These are phyloP conservation scores for Dipodomys spectabilis DNA, from an alignment of 2,113 vertebrate species.

Conservation along the genomic window DNA sequence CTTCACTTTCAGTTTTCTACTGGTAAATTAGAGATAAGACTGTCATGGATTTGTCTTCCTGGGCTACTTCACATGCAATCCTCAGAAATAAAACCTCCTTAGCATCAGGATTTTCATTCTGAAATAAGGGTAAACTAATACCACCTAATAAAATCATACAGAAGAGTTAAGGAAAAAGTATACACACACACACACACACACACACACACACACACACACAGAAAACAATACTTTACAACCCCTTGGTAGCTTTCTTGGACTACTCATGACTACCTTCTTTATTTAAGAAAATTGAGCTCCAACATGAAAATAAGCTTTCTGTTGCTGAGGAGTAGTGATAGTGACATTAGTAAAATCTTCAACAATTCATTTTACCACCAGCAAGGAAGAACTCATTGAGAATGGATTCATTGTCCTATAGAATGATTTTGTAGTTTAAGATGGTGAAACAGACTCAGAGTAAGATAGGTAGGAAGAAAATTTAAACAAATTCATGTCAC, in stretches of 20 bases:
- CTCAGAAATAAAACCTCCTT: neutral
- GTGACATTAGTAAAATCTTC: neutral
- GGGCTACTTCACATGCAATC: neutral
- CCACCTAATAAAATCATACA: neutral
- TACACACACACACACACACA: too few relatives aligned
- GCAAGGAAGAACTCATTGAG: neutral
- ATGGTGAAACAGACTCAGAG: neutral
- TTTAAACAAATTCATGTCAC: neutral
- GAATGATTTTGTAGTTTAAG: neutral
- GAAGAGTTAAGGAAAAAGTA: neutral
- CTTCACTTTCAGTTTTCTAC: too few relatives aligned
- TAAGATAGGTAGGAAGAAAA: neutral
- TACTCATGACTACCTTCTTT: neutral
- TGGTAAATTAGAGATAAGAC: too few relatives aligned
- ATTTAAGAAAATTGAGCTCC: neutral
- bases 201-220: too few relatives aligned
- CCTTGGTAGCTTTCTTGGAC: neutral
- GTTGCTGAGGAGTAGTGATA: neutral
- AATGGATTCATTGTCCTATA: neutral
- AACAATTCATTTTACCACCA: neutral
- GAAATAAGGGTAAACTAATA: neutral
- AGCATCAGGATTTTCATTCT: neutral
- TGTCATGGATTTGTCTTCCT: neutral
- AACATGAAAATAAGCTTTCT: neutral
- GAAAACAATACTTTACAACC: neutral